These are phyloP conservation scores for Eilema griseolum DNA, from an alignment of 2,888 invertebrate species.

Conservation along the genomic window DNA sequence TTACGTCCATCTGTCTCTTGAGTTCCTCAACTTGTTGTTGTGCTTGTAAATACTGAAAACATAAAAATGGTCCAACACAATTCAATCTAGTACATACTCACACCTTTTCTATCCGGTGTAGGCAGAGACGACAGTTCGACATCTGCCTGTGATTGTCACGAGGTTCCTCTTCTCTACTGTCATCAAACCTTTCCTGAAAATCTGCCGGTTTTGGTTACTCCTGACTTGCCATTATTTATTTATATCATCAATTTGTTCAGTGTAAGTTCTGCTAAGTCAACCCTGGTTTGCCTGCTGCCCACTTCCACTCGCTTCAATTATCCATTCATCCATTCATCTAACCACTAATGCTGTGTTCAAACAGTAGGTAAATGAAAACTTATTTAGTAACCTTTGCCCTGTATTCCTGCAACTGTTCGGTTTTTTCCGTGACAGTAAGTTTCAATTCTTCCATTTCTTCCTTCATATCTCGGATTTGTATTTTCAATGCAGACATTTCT, in stretches of 20 bases:
- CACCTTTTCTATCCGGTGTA: not conserved
- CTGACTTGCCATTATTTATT: too few relatives aligned
- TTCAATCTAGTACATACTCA: not conserved
- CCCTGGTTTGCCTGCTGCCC: not conserved
- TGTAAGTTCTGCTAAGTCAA: not conserved
- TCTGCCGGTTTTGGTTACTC: too few relatives aligned
- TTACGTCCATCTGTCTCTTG: conserved; percentile 70
- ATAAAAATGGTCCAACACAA: not conserved
- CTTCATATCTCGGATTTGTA: conserved; percentile 67
- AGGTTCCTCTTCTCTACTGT: too few relatives aligned
- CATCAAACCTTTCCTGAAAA: too few relatives aligned
- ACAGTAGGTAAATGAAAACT: not conserved
- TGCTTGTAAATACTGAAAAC: conserved; percentile 76
- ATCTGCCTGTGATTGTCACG: too few relatives aligned
- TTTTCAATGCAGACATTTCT: conserved; percentile 65
- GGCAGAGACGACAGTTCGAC: not conserved
- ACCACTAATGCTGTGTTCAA: not conserved
- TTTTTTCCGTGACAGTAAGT: conserved; percentile 68
- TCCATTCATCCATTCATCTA: too few relatives aligned
- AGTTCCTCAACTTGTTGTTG: conserved; percentile 78
- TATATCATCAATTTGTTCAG: too few relatives aligned
- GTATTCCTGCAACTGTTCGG: conserved; percentile 77
- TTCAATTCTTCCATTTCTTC: conserved; percentile 76
- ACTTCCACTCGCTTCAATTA: not conserved
- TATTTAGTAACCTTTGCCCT: conserved; percentile 66